A percentile compares a stretch with the other conserved stretches of the same genome.
Evolutionary conservation across 2,797 vertebrate species (phyloP).

Genomic region (Onychomys arenicola): DNA sequence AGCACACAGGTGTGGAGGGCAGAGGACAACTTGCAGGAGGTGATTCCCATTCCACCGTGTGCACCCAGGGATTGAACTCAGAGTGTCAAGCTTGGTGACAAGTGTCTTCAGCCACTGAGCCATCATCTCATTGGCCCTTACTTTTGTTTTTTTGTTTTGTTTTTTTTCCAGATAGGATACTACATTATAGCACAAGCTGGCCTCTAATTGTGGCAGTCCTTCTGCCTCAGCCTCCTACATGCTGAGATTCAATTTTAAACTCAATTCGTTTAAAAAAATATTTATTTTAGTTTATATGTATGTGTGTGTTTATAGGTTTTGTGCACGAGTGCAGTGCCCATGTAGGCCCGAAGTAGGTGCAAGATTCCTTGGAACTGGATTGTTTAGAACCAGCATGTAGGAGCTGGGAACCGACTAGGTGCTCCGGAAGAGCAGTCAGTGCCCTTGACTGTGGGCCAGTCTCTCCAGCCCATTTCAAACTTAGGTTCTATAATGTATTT

Average conservation of each 20-base stretch:
- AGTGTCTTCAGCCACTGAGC: too few species aligned
- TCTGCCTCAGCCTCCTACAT: not conserved
- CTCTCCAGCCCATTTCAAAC: not conserved
- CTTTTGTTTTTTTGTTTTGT: not conserved
- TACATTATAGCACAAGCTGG: not conserved
- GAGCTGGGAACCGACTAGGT: not conserved
- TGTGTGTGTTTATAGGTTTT: not conserved
- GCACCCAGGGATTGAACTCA: too few species aligned
- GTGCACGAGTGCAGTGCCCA: not conserved
- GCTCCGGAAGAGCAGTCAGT: not conserved
- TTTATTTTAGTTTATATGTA: not conserved
- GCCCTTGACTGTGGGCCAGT: not conserved
- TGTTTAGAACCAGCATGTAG: not conserved
- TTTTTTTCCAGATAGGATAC: not conserved
- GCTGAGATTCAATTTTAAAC: not conserved
- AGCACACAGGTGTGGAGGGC: not conserved
- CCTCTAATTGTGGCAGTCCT: not conserved
- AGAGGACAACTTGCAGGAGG: not conserved
- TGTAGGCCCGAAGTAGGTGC: not conserved
- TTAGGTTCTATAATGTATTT: constrained; percentile 1
- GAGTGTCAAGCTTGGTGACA: not conserved
- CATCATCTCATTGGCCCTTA: not conserved
- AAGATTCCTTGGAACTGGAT: not conserved
- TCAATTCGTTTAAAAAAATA: too few species aligned
- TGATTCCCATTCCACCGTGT: not conserved